Conservation (phyloP, 2,888 invertebrate species). For the Zelleria hepariella region DNA sequence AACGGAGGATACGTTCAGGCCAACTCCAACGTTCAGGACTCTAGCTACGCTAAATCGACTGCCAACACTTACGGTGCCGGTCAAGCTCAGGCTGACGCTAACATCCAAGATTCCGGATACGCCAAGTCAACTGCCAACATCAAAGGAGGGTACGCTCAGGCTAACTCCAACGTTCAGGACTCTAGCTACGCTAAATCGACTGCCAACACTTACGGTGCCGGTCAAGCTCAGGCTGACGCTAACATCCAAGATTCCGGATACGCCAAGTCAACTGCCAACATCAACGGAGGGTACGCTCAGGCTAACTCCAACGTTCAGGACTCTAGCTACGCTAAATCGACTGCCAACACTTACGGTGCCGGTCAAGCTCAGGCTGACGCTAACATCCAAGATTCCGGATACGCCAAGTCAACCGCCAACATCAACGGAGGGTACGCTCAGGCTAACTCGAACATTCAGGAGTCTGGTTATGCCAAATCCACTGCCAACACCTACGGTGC, state of each 20-base stretch:
- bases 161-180: conserved; percentile 19
- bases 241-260: conserved; percentile 8
- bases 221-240: conserved; percentile 27
- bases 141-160: conserved; percentile 18
- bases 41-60: conserved; percentile 6
- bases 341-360: conserved; percentile 23
- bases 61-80: conserved; percentile 15
- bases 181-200: conserved; percentile 18
- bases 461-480: conserved; percentile 22
- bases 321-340: conserved; percentile 19
- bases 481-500: conserved; percentile 23
- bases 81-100: conserved; percentile 1
- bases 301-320: conserved; percentile 20
- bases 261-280: conserved; percentile 19
- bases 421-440: conserved; percentile 27
- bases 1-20: conserved; percentile 19
- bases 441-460: conserved; percentile 31
- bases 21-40: conserved; percentile 11
- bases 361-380: conserved; percentile 30
- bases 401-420: conserved; percentile 16
- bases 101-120: conserved; percentile 1
- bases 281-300: conserved; percentile 26
- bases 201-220: conserved; percentile 24
- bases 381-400: conserved; percentile 9
- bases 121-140: background rate